Evolutionary conservation across 2,797 vertebrate species (phyloP), one percentile per base, ranked within the genome.

Genomic region (Amazona ochrocephala): DNA sequence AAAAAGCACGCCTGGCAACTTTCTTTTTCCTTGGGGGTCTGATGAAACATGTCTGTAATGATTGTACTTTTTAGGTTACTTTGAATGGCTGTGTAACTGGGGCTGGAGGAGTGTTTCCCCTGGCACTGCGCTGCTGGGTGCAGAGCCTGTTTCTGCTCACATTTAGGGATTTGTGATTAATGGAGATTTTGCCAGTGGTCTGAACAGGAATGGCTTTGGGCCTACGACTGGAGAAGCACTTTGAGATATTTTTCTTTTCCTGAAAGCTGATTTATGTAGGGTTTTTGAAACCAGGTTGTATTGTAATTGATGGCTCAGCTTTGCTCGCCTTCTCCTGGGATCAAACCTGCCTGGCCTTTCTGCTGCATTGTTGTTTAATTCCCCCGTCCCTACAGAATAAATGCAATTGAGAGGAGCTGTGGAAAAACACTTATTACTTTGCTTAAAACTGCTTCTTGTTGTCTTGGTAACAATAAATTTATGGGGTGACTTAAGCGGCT

Each of bases 391-490:
- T 47, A 68, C 84, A 87, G 84, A 79, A 84, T 67, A 75, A 90
- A 87, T 32, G 32, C 39, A 85, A 14, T 24, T 0, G 7, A 76
- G 86, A 70, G 39, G 39, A 87, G 77, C 84, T 87, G 51, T 89
- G 84, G 84, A 93, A 95, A 89, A 93, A 54, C 56, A 32, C 74
- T 81, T 84, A 84, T 13, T 94, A 47, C 91, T 94, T 76, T 79
- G 80, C 92, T 88, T 94, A 91, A 94, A 93, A 54, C 90, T 87
- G 77, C 90, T 94, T 62, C 92, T 94, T 84, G 94, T 95, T 94
- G 95, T 89, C 95, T 89, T 94, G 95, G 96, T 73, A 95, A 94
- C 94, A 72, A 79, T 82, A 83, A 88, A 95, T 93, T 88, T 91
- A 93, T 88, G 93, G 91, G 83, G 54, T 88, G 85, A 73, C 67